A percentile compares a stretch with the other conserved stretches of the same genome.
phyloP scores from a whole-genome alignment of 2,797 vertebrate genomes.

The Kryptolebias ocellatus region DNA sequence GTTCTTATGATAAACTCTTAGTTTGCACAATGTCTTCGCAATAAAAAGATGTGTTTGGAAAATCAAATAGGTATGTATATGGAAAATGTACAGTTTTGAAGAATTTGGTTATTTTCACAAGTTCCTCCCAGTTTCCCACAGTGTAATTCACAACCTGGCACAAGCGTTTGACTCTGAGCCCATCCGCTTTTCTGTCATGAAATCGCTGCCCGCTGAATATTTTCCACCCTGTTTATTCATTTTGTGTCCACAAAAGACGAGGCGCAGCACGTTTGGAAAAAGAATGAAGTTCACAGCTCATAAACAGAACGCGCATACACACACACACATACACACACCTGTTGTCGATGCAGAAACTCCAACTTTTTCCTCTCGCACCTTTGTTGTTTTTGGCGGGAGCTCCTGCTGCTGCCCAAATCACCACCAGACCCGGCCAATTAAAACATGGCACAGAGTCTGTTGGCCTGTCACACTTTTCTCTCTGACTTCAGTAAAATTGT shows the following conservation, averaged over 20 bases:
- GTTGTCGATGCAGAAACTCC: constrained; percentile 20
- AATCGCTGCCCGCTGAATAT: constrained; percentile 36
- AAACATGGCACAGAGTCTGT: constrained; percentile 52
- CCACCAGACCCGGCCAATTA: constrained; percentile 44
- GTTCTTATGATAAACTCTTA: no score
- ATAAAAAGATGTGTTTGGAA: constrained; percentile 41
- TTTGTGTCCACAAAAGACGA: constrained; percentile 22
- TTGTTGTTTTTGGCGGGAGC: constrained; percentile 55
- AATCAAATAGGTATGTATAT: constrained; percentile 25
- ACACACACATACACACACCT: constrained; percentile 7
- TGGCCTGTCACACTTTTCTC: constrained; percentile 27
- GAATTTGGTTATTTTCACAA: constrained; percentile 48
- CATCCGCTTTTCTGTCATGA: constrained; percentile 17
- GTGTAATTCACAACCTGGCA: constrained; percentile 56
- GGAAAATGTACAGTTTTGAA: constrained; percentile 36
- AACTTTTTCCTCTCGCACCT: constrained; percentile 41
- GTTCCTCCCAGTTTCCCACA: constrained; percentile 51
- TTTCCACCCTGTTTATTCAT: constrained; percentile 52
- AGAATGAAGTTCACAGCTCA: constrained; percentile 10
- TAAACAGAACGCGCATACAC: constrained; percentile 22
- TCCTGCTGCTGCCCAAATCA: constrained; percentile 39
- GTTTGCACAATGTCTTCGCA: neutral
- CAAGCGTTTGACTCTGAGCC: constrained; percentile 43
- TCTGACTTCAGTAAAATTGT: constrained; percentile 24
- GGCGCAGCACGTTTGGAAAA: constrained; percentile 19